These are phyloP conservation scores for Sebastes schlegelii DNA, from an alignment of 2,113 vertebrate genomes.

Conservation along the genomic window DNA sequence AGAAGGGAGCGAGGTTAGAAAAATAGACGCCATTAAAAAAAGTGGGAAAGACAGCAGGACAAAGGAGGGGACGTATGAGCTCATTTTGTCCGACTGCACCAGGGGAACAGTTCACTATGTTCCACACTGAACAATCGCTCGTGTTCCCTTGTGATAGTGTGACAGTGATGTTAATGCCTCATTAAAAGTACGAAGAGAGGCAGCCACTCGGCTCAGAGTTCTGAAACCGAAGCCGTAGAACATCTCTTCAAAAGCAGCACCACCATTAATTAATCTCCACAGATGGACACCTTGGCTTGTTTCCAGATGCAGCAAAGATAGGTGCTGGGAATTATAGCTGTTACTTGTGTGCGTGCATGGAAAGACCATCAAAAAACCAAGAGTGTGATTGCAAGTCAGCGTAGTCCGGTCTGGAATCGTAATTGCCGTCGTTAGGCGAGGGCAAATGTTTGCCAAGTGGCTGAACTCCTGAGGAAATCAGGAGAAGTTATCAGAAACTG, in stretches of 20 bases:
- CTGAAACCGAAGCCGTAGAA: constrained; percentile 49
- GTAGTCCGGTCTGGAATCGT: constrained; percentile 22
- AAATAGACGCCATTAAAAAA: not conserved
- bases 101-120: constrained; percentile 53
- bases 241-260: constrained; percentile 48
- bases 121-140: constrained; percentile 50
- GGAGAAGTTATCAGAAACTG: constrained; percentile 34
- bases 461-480: constrained; percentile 45
- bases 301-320: constrained; percentile 36
- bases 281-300: constrained; percentile 63
- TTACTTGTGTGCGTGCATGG: not conserved
- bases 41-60: constrained; percentile 37
- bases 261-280: constrained; percentile 65
- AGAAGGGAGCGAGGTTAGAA: constrained; percentile 11
- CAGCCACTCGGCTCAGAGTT: constrained; percentile 46
- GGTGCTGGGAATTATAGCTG: constrained; percentile 14
- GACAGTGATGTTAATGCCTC: constrained; percentile 75
- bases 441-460: constrained; percentile 52
- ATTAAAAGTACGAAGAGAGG: constrained; percentile 65
- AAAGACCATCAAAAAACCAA: constrained; percentile 30
- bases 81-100: constrained; percentile 58
- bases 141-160: constrained; percentile 50
- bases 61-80: constrained; percentile 39
- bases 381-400: constrained; percentile 15
- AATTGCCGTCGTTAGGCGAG: constrained; percentile 35